Conservation (phyloP, 2,888 invertebrate genomes). For the Troilus luridus region DNA sequence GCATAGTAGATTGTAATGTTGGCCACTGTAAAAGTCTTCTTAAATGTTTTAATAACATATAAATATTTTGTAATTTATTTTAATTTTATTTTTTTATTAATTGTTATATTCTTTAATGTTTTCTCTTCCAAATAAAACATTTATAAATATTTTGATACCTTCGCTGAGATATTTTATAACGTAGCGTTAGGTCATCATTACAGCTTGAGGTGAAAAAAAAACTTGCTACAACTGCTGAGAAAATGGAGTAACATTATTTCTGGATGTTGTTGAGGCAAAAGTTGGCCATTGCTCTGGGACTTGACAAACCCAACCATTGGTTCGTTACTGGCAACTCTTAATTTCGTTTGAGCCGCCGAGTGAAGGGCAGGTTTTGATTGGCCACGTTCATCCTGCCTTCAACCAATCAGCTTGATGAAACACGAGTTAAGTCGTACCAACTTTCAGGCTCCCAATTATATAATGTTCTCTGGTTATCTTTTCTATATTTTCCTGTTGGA, state of each 20-base stretch:
- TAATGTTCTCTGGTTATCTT: not conserved
- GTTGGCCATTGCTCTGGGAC: not conserved
- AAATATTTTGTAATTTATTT: too few relatives aligned
- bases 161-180: too few relatives aligned
- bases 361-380: conserved; percentile 35
- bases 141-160: too few relatives aligned
- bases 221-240: not conserved
- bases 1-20: too few relatives aligned
- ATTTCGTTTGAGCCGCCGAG: conserved; percentile 17
- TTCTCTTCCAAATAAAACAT: too few relatives aligned
- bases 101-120: too few relatives aligned
- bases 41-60: too few relatives aligned
- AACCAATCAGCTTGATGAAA: conserved; percentile 36
- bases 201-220: not conserved
- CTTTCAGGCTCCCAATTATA: not conserved
- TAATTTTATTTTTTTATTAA: too few relatives aligned
- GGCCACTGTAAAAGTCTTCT: too few relatives aligned
- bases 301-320: conserved; percentile 22
- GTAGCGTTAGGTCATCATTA: too few relatives aligned
- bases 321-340: conserved; percentile 33
- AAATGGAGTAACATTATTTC: not conserved
- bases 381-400: not conserved
- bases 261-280: not conserved
- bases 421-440: conserved; percentile 30
- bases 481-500: not conserved